Base-by-base conservation (phyloP, 2,113 vertebrate genomes). In the Campylomormyrus numenius region DNA sequence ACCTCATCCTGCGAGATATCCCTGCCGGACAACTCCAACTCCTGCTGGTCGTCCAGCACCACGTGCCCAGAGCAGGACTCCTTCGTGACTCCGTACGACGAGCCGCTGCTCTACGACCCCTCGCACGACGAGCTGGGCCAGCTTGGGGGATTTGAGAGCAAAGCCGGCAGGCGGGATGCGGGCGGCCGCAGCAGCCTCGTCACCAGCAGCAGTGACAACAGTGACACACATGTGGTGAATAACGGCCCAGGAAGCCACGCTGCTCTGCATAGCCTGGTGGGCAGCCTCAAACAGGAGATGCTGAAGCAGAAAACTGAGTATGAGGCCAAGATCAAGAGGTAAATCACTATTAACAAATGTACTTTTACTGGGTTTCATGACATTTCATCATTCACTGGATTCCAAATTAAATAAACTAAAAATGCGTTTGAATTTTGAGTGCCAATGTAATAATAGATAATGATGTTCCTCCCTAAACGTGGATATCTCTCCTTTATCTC, bases 1-100 rank as follows among this genome's bases (percentile, higher is more conserved):
- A 99, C 98, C 0, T 99, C 98, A 6, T 99, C 98, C 10, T 99
- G 98, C 31, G 98, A 99, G 90, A 99, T 99, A 94, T 99, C 98
- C 10, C 96, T 99, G 2, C 98, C 98, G 0, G 98, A 99, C 92
- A 97, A 98, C 92, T 98, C 98, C 92, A 97, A 95, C 11, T 99
- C 98, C 89, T 99, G 98, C 85, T 98, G 98, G 86, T 99, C 98
- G 1, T 99, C 98, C 88, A 99, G 98, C 53, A 99, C 98, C 52
- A 99, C 98, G 74, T 99, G 98, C 91, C 98, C 98, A 0, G 98
- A 99, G 86, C 98, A 97, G 93, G 98, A 99, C 95, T 98, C 98
- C 91, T 98, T 96, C 1, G 94, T 89, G 0, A 95, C 94, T 27
- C 97, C 95, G 89, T 98, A 97, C 5, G 97, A 98, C 93, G 98